Evolutionary conservation across 2,888 invertebrate genomes (phyloP).

Genomic region (Thecophora atra): DNA sequence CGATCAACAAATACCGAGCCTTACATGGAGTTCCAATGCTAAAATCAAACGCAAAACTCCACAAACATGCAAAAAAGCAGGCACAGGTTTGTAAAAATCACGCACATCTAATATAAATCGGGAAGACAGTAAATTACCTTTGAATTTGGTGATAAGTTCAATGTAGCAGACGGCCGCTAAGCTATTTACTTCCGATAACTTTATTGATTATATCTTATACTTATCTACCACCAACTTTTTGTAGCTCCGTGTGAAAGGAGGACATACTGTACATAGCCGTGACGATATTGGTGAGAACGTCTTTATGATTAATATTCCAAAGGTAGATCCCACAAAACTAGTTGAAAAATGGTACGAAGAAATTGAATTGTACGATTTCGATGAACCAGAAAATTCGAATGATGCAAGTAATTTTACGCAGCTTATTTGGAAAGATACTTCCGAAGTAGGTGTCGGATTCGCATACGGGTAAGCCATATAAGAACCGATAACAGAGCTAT

Average conservation of each 20-base stretch:
- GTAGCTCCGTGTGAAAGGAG: slow-evolving; percentile 61
- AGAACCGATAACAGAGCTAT: not conserved
- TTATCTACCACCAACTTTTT: not conserved
- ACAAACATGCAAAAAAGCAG: slow-evolving; percentile 77
- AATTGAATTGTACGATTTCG: slow-evolving; percentile 75
- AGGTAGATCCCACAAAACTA: slow-evolving; percentile 46
- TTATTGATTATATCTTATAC: slow-evolving; percentile 48
- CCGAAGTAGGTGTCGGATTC: slow-evolving; percentile 80
- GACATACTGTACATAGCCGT: slow-evolving; percentile 77
- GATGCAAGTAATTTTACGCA: slow-evolving; percentile 90
- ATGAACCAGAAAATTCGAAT: slow-evolving; percentile 70
- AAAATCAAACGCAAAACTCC: slow-evolving; percentile 72
- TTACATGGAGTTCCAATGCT: slow-evolving; percentile 77
- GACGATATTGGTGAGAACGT: slow-evolving; percentile 87
- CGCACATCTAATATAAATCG: too few species aligned
- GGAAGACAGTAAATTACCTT: too few species aligned
- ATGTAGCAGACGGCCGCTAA: too few species aligned
- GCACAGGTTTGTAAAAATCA: slow-evolving; percentile 68
- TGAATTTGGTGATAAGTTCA: too few species aligned
- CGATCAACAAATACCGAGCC: slow-evolving; percentile 76
- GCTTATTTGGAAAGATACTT: slow-evolving; percentile 81
- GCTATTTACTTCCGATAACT: not conserved
- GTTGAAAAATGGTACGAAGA: slow-evolving; percentile 78
- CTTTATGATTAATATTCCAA: slow-evolving; percentile 77
- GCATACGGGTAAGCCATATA: slow-evolving; percentile 56